Evolutionary conservation across 2,797 vertebrate species (phyloP).

Genomic region (Betta splendens): DNA sequence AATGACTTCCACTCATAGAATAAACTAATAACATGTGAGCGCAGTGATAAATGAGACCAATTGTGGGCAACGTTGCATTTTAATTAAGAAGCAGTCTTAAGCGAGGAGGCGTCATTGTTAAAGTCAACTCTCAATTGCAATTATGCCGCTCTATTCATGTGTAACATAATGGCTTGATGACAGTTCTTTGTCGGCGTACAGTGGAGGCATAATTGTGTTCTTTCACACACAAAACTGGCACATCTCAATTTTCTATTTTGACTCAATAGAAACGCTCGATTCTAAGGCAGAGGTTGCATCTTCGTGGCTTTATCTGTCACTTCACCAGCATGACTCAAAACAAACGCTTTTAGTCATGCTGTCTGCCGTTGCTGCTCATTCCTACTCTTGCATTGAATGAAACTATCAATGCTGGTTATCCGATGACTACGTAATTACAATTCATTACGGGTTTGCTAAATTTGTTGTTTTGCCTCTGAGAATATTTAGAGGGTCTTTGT

Average conservation of each 20-base stretch:
- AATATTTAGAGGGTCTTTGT: background rate
- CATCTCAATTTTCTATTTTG: conserved; percentile 65
- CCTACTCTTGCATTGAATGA: background rate
- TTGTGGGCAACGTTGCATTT: conserved; percentile 72
- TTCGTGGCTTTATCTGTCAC: conserved; percentile 30
- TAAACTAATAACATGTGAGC: conserved; percentile 65
- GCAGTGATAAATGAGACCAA: conserved; percentile 72
- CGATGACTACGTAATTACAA: background rate
- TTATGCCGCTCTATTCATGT: conserved; percentile 79
- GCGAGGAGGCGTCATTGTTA: conserved; percentile 74
- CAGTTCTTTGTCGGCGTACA: conserved; percentile 76
- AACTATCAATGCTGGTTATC: background rate
- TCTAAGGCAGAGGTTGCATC: conserved; percentile 36
- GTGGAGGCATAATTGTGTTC: conserved; percentile 74
- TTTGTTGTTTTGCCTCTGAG: background rate
- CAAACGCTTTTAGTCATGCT: background rate
- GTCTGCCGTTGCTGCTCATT: background rate
- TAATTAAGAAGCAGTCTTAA: conserved; percentile 79
- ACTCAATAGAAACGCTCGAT: conserved; percentile 34
- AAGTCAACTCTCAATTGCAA: conserved; percentile 75
- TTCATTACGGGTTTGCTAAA: background rate
- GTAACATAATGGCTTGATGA: conserved; percentile 76
- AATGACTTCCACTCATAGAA: conserved; percentile 57
- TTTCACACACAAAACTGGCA: conserved; percentile 69
- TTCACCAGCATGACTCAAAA: background rate